Evolutionary conservation across 2,888 invertebrate species (phyloP).

Genomic region (Criorhina ranunculi): DNA sequence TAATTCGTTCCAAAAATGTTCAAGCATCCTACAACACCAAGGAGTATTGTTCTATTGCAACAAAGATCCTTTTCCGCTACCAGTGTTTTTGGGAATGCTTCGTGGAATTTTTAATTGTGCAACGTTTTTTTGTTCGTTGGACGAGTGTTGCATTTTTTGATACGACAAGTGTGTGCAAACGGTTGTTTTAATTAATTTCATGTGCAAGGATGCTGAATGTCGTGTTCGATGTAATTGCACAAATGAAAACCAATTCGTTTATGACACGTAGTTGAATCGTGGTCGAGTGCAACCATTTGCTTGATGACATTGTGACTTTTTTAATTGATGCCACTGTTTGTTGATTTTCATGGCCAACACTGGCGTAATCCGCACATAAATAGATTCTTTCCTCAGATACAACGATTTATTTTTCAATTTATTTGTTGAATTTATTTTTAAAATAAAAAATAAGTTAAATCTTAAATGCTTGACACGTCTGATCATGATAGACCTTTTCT

Average conservation of each 20-base stretch:
- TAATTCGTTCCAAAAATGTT: constrained; percentile 33
- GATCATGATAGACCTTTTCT: background rate
- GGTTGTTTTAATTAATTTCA: constrained; percentile 50
- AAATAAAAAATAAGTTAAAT: background rate
- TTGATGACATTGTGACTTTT: constrained; percentile 33
- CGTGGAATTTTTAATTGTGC: constrained; percentile 49
- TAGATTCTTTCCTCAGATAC: background rate
- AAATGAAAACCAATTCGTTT: constrained; percentile 53
- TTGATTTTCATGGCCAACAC: constrained; percentile 18
- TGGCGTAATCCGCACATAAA: constrained; percentile 3
- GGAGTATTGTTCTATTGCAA: constrained; percentile 32
- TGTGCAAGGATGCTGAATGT: constrained; percentile 21
- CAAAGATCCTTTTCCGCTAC: constrained; percentile 29
- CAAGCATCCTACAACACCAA: background rate
- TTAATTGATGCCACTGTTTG: constrained; percentile 39
- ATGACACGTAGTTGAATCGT: constrained; percentile 9
- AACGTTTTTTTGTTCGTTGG: constrained; percentile 31
- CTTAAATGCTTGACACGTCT: background rate
- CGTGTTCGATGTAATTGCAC: constrained; percentile 39
- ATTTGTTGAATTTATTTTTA: constrained; percentile 12
- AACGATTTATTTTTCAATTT: background rate
- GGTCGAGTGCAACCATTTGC: constrained; percentile 17
- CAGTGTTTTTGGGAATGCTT: constrained; percentile 19
- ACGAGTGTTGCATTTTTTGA: constrained; percentile 12
- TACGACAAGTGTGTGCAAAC: constrained; percentile 2